Base-by-base conservation (phyloP, 2,888 invertebrate genomes). In the Andrena praecox region DNA sequence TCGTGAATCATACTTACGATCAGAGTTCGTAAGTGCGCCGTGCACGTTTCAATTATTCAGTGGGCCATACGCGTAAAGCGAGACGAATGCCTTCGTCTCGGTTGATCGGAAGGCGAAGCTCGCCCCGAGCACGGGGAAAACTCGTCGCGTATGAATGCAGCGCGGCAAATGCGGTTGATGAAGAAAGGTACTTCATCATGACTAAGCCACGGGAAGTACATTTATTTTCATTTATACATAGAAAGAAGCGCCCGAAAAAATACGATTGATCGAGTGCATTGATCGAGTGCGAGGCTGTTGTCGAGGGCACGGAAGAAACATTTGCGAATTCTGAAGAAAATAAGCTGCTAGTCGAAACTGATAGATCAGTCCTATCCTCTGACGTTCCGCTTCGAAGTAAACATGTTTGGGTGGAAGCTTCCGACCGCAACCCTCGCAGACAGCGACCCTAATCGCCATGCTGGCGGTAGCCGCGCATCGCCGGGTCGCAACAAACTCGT, bases 11-110 rank as follows among this genome's bases (percentile, higher is more conserved):
- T 52, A 27, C 70, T 80, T 8, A 52, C 66, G 66, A 80, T 80
- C 71, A 33, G 80, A 56, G 80, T 64, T 80, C 73, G 73, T 42
- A 50, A 68, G 59, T 50, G 69, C 82, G 60, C 35, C 69, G 63
- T 33, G 29, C 80, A 59, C 80, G 67, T 80, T 80, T 71, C 72
- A 80, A 80, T 67, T 80, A 67, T 80, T 80, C 67, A 72, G 71
- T 74, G 52, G 60, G 69, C 73, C 77, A 86, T 71, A 79, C 66
- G 84, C 56, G 67, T 62, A 27, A 77, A 52, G 31, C 84, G 74
- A 16, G 42, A 27, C 80, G 67, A 66, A 84, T 56, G 33, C 33
- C 60, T 84, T 87, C 54, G 72, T 29, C 56, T 31, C 48, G 33
- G 20, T 67, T 16, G 62, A 63, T 76, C 33, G 63, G 16, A 6